Conservation (phyloP, 2,797 vertebrate species). For the Rhabdomys pumilio region DNA sequence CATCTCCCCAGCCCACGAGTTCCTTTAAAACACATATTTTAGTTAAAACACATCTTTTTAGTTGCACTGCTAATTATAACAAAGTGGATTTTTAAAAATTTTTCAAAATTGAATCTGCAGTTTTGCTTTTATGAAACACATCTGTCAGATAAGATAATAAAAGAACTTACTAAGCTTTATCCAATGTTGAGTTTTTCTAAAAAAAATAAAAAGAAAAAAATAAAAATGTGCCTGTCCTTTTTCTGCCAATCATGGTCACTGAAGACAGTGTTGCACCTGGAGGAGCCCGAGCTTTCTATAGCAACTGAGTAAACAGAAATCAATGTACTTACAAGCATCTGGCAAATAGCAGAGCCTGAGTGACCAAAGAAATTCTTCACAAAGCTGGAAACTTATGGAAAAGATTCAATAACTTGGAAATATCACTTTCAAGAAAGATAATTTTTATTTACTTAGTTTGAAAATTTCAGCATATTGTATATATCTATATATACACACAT, state of each 20-base stretch:
- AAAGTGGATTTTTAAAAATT: background rate
- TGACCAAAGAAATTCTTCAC: background rate
- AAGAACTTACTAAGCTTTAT: background rate
- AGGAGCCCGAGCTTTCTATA: background rate
- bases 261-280: background rate
- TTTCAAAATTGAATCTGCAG: conserved; percentile 12
- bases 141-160: background rate
- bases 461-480: background rate
- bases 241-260: background rate
- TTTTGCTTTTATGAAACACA: conserved; percentile 41
- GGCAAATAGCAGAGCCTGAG: background rate
- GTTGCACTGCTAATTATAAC: background rate
- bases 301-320: conserved; percentile 53
- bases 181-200: background rate
- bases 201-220: background rate
- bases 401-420: conserved; percentile 31
- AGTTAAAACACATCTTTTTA: conserved; percentile 32
- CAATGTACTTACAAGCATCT: background rate
- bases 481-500: background rate
- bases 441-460: background rate
- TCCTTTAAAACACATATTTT: conserved; percentile 33
- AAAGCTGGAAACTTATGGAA: background rate
- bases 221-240: background rate
- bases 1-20: background rate
- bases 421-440: conserved; percentile 38